Evolutionary conservation across 2,888 invertebrate species (phyloP), one percentile per base, ranked within the genome.

Genomic region (Amphiduros pacificus): DNA sequence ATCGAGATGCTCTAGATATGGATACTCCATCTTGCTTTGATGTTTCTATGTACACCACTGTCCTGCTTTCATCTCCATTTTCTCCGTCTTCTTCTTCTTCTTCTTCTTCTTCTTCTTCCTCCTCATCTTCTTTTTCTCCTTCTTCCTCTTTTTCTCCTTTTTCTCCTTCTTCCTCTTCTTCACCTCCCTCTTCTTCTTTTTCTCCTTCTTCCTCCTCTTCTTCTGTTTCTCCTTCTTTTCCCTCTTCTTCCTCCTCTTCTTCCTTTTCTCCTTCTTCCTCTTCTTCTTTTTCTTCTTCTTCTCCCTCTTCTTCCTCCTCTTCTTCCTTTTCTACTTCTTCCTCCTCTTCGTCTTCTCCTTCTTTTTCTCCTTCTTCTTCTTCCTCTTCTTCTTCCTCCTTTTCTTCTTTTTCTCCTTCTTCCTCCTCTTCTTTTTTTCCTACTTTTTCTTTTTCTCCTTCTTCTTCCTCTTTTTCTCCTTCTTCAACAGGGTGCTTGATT

Each of bases 221-320:
- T 36, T 36, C 36, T 36, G 11, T 17, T 36, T 36, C 36, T 36
- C 17, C 36, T 11, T 36, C 17, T 36, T 36, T 17, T 11, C 17
- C 80, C 9, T 17, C 36, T 36, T 36, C 36, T 11, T 17, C 36
- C 17, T 36, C 36, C 17, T 9, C 36, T 36, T 17, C 36, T 11
- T 36, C 36, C 17, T 36, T 17, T 11, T 36, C 17, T 36, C 17
- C 36, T 36, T 36, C 36, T 36, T 17, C 36, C 17, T 36, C 36
- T 36, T 9, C 36, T 36, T 17, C 36, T 11, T 36, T 17, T 36
- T 36, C 36, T 11, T 36, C 17, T 36, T 36, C 36, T 36, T 36
- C 36, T 36, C 36, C 36, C 17, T 36, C 36, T 36, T 9, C 36
- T 36, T 17, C 36, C 9, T 36, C 36, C 17, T 36, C 36, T 11